Evolutionary conservation across 1,140 invertebrate species (phyloP), one percentile per base, ranked within the genome.

Genomic region (Magallana angulata): DNA sequence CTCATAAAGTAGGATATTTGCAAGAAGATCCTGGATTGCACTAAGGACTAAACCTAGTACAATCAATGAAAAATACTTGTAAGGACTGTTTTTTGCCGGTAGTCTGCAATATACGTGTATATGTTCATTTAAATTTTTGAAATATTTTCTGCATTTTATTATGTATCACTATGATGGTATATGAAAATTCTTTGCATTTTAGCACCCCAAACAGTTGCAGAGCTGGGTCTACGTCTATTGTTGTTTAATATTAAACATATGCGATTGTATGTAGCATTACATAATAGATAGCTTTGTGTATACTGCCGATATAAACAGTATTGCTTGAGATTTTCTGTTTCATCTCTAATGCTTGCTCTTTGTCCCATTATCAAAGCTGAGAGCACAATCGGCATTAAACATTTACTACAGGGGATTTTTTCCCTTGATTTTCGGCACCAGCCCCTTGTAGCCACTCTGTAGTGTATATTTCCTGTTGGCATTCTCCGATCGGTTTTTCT

Each of bases 301-400:
- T 30, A 76, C 9, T 76, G 24, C 24, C 6, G 24, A 12, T 71
- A 71, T 30, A 76, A 18, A 76, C 24, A 76, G 24, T 36, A 11
- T 30, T 8, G 4, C 7, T 24, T 12, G 68, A 76, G 68, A 30
- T 8, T 76, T 2, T 36, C 68, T 76, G 68, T 36, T 76, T 76
- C 68, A 76, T 76, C 7, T 76, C 30, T 9, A 24, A 12, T 76
- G 18, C 36, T 24, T 8, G 14, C 24, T 36, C 68, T 36, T 36
- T 30, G 68, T 76, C 68, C 30, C 68, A 76, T 76, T 76, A 76
- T 76, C 68, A 76, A 76, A 76, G 68, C 24, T 30, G 18, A 76
- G 68, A 76, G 68, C 24, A 11, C 24, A 76, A 30, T 76, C 68
- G 8, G 9, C 68, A 18, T 30, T 4, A 76, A 24, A 24, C 2